Conservation (phyloP, 2,888 invertebrate species). For the Lobophora halterata region DNA sequence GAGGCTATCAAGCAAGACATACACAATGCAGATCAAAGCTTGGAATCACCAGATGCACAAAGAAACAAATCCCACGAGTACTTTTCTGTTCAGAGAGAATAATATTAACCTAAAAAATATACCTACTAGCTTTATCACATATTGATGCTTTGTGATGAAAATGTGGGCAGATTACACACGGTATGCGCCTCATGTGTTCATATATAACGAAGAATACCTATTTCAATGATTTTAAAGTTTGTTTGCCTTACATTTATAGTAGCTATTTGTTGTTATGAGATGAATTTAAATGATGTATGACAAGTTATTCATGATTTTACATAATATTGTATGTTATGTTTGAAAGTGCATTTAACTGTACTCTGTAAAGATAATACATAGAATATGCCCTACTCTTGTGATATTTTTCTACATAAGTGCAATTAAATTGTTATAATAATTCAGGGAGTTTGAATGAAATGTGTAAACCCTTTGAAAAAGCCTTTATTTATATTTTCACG, state of each 20-base stretch:
- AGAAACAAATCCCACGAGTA: constrained; percentile 76
- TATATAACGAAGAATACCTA: too few species aligned
- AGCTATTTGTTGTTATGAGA: not conserved
- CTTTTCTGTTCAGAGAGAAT: constrained; percentile 51
- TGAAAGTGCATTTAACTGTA: not conserved
- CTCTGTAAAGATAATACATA: constrained; percentile 2
- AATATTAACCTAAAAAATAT: not conserved
- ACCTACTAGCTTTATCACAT: too few species aligned
- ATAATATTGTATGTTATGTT: constrained; percentile 1
- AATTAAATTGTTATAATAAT: constrained; percentile 21
- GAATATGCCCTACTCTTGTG: constrained; percentile 31
- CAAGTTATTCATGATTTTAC: constrained; percentile 3
- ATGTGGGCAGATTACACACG: too few species aligned
- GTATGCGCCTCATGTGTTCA: too few species aligned
- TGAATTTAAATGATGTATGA: not conserved
- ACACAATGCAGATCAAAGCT: constrained; percentile 79
- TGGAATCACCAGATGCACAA: constrained; percentile 80
- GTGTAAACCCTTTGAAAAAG: constrained; percentile 68
- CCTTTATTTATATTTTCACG: constrained; percentile 75
- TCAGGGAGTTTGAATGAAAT: constrained; percentile 34
- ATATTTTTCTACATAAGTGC: constrained; percentile 35
- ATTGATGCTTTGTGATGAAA: too few species aligned
- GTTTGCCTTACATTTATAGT: not conserved
- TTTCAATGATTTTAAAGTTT: too few species aligned
- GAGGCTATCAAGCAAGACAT: constrained; percentile 91